phyloP scores from a whole-genome alignment of 2,888 invertebrate genomes.

The Eilema sororculum region DNA sequence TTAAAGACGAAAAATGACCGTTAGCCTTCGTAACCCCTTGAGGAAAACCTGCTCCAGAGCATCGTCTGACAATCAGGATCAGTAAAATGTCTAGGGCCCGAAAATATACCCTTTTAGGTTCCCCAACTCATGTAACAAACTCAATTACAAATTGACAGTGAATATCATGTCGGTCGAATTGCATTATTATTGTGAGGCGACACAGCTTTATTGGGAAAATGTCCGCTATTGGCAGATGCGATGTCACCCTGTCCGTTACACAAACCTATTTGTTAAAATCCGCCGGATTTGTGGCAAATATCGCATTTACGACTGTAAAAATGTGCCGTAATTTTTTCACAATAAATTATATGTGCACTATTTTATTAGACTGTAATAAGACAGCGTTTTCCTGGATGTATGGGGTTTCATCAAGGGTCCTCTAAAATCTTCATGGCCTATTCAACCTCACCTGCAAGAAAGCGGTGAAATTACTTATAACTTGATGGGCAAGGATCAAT shows the following conservation, averaged over 20 bases:
- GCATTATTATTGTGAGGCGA: not conserved
- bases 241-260: slow-evolving; percentile 59
- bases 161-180: not conserved
- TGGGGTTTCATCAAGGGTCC: too few relatives aligned
- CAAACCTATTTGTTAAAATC: slow-evolving; percentile 61
- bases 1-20: too few relatives aligned
- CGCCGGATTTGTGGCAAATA: slow-evolving; percentile 52
- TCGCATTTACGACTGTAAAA: slow-evolving; percentile 26
- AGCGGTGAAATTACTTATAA: too few relatives aligned
- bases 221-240: slow-evolving; percentile 22
- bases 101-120: too few relatives aligned
- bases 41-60: too few relatives aligned
- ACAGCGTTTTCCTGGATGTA: too few relatives aligned
- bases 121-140: not conserved
- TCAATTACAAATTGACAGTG: not conserved
- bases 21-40: too few relatives aligned
- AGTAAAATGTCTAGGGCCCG: too few relatives aligned
- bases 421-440: too few relatives aligned
- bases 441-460: too few relatives aligned
- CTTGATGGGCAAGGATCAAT: too few relatives aligned
- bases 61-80: too few relatives aligned
- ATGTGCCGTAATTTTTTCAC: not conserved
- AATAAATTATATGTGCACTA: not conserved
- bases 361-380: not conserved
- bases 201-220: slow-evolving; percentile 15